Conservation (phyloP, 2,797 vertebrate genomes). For the Chelidonichthys spinosus region DNA sequence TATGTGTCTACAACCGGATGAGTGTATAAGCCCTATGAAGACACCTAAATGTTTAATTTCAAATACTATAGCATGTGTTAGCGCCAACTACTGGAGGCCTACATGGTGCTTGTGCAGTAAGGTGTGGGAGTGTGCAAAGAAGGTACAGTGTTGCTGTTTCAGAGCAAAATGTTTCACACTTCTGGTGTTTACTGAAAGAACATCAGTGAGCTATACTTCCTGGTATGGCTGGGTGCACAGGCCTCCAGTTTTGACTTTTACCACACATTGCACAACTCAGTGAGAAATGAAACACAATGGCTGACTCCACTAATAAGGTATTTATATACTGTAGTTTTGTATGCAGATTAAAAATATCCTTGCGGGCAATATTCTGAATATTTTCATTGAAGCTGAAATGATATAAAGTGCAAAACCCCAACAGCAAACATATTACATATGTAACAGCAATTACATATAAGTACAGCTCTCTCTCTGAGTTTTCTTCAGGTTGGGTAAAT, state of each 20-base stretch:
- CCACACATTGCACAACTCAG: background rate
- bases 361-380: constrained; percentile 30
- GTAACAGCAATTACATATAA: constrained; percentile 19
- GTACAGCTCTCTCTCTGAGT: background rate
- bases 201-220: constrained; percentile 9
- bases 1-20: background rate
- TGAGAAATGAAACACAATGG: constrained; percentile 9
- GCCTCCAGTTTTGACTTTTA: constrained; percentile 7
- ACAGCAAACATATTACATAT: constrained; percentile 24
- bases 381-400: constrained; percentile 23
- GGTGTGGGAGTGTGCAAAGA: too few species aligned
- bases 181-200: background rate
- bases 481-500: constrained; percentile 22
- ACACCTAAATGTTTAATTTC: background rate
- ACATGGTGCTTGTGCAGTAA: background rate
- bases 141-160: background rate
- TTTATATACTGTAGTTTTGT: constrained; percentile 21
- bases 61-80: background rate
- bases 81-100: background rate
- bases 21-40: background rate
- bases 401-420: constrained; percentile 25
- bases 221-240: background rate
- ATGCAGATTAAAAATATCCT: constrained; percentile 36
- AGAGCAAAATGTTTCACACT: constrained; percentile 3
- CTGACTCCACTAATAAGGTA: constrained; percentile 13